A percentile compares a stretch with the other conserved stretches of the same genome.
These are phyloP conservation scores for Anthopleura xanthogrammica DNA, from an alignment of 92 coral and sea anemone species.

Conservation along the genomic window DNA sequence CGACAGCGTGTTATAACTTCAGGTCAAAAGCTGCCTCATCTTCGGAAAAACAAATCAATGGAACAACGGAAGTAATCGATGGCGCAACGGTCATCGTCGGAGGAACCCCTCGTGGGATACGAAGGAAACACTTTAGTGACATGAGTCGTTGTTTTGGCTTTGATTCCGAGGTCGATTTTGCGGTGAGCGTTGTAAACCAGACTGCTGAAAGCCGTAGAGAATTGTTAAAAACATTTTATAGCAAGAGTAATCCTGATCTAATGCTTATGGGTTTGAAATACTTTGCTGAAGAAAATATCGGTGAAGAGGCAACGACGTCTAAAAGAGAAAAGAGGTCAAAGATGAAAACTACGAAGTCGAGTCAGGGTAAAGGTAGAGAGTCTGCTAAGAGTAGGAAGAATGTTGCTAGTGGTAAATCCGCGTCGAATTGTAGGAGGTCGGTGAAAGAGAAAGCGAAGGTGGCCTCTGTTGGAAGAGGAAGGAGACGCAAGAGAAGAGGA, in stretches of 20 bases:
- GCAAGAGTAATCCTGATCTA: slow-evolving; percentile 45
- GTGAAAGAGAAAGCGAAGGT: neutral
- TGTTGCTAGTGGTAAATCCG: neutral
- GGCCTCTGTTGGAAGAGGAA: neutral
- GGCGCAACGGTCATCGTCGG: slow-evolving; percentile 63
- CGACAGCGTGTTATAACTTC: slow-evolving; percentile 3
- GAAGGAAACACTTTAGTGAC: slow-evolving; percentile 69
- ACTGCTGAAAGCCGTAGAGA: slow-evolving; percentile 39
- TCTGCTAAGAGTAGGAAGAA: neutral
- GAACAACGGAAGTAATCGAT: slow-evolving; percentile 48
- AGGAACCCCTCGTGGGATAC: slow-evolving; percentile 73
- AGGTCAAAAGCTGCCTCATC: slow-evolving; percentile 18
- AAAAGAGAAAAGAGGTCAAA: neutral
- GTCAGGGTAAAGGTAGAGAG: neutral
- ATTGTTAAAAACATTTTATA: slow-evolving; percentile 57
- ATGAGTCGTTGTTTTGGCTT: slow-evolving; percentile 57
- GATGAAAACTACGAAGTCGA: neutral
- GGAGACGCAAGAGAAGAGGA: neutral
- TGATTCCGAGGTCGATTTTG: slow-evolving; percentile 66
- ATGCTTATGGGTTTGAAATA: slow-evolving; percentile 22
- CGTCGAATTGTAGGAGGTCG: neutral
- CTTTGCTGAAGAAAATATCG: neutral
- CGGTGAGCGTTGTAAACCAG: slow-evolving; percentile 46
- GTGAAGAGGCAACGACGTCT: neutral
- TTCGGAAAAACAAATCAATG: slow-evolving; percentile 8